These are phyloP conservation scores for Ceryle rudis DNA, from an alignment of 2,797 vertebrate species.

Conservation along the genomic window DNA sequence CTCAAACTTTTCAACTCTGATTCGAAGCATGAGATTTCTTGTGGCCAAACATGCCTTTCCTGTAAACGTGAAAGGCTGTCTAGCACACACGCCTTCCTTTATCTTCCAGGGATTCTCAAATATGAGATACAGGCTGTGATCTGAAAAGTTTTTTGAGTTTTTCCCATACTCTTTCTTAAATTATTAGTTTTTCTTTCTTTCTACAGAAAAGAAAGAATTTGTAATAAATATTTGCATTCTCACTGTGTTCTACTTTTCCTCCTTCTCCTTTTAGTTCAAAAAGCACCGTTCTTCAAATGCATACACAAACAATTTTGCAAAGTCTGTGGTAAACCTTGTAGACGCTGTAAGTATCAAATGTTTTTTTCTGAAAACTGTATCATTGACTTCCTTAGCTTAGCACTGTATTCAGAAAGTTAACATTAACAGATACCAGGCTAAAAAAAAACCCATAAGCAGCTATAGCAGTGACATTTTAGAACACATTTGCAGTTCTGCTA, in stretches of 20 bases:
- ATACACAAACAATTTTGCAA: conserved; percentile 92
- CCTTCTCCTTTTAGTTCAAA: conserved; percentile 85
- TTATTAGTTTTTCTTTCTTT: neutral
- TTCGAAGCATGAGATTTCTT: neutral
- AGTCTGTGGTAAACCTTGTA: conserved; percentile 96
- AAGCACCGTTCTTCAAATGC: conserved; percentile 87
- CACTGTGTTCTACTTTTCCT: conserved; percentile 37
- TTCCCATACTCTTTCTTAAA: neutral
- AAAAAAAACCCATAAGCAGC: neutral
- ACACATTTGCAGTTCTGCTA: neutral
- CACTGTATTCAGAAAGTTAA: neutral
- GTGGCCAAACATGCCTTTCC: neutral
- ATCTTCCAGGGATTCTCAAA: neutral
- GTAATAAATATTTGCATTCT: conserved; percentile 12
- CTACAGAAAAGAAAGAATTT: conserved; percentile 17
- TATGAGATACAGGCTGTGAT: neutral
- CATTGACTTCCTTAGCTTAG: neutral
- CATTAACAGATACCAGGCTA: neutral
- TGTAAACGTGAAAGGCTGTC: neutral
- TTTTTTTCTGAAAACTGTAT: conserved; percentile 1
- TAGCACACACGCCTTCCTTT: neutral
- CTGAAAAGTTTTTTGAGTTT: neutral
- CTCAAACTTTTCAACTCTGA: neutral
- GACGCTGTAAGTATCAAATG: conserved; percentile 90
- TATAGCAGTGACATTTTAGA: neutral